These are phyloP conservation scores for Gallinago solitaria DNA, from an alignment of 2,797 vertebrate species.

Conservation along the genomic window DNA sequence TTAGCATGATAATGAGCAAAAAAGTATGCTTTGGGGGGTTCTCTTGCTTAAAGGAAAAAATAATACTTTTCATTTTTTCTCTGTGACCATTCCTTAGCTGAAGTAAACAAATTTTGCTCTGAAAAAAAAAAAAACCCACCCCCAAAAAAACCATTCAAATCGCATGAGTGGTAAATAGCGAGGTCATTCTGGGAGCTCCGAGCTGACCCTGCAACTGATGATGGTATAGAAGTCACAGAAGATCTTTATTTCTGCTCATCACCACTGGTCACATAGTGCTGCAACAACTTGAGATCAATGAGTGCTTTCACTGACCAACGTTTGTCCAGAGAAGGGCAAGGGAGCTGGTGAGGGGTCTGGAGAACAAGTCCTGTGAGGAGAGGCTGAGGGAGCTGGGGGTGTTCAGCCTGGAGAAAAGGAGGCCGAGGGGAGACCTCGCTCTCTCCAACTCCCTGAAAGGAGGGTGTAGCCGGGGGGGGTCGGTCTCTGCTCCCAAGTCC, in stretches of 20 bases:
- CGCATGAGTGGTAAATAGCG: not conserved
- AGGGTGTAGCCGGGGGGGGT: too few relatives aligned
- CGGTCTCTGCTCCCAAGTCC: too few relatives aligned
- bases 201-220: not conserved
- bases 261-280: not conserved
- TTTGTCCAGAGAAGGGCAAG: too few relatives aligned
- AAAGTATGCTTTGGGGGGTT: not conserved
- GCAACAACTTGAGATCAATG: not conserved
- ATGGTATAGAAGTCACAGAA: not conserved
- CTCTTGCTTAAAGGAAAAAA: not conserved
- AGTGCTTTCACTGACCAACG: not conserved
- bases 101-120: not conserved
- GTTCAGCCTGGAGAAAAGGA: too few relatives aligned
- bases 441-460: too few relatives aligned
- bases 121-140: not conserved
- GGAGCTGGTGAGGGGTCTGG: too few relatives aligned
- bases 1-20: not conserved
- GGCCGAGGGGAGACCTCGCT: too few relatives aligned
- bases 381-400: too few relatives aligned
- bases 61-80: not conserved
- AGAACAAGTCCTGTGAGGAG: too few relatives aligned
- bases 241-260: not conserved
- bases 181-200: not conserved
- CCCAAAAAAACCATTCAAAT: not conserved
- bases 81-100: not conserved